Evolutionary conservation across 2,888 invertebrate species (phyloP).

Genomic region (Drosophila anomalipes): DNA sequence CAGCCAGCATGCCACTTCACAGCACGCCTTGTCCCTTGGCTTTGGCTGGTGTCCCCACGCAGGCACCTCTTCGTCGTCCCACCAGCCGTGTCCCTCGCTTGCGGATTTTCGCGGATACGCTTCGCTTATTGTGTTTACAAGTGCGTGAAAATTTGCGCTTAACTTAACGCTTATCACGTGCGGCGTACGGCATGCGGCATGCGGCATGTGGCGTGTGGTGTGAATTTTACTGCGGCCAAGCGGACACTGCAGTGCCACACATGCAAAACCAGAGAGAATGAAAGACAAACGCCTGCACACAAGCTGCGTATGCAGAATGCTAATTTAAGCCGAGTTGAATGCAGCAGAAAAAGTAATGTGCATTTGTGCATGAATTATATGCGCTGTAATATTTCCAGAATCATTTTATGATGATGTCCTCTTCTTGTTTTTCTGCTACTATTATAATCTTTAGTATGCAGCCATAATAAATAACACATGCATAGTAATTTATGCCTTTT

Average conservation of each 20-base stretch:
- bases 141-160: slow-evolving; percentile 80
- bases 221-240: slow-evolving; percentile 68
- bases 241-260: slow-evolving; percentile 34
- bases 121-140: slow-evolving; percentile 77
- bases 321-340: slow-evolving; percentile 59
- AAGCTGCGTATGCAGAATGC: slow-evolving; percentile 39
- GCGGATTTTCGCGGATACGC: slow-evolving; percentile 71
- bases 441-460: slow-evolving; percentile 3
- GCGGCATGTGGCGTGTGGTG: slow-evolving; percentile 62
- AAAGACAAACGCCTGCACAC: slow-evolving; percentile 21
- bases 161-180: slow-evolving; percentile 75
- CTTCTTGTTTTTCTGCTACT: neutral
- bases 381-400: slow-evolving; percentile 24
- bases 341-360: slow-evolving; percentile 41
- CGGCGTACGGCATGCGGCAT: slow-evolving; percentile 45
- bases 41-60: slow-evolving; percentile 17
- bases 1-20: slow-evolving; percentile 16
- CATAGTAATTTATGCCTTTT: neutral
- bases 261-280: slow-evolving; percentile 28
- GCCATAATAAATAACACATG: neutral
- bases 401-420: slow-evolving; percentile 14
- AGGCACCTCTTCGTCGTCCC: slow-evolving; percentile 3
- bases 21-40: slow-evolving; percentile 12
- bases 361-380: slow-evolving; percentile 38
- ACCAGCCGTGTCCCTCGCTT: slow-evolving; percentile 30